Base-by-base conservation (phyloP, 1,140 invertebrate species). In the Cephus cinctus region DNA sequence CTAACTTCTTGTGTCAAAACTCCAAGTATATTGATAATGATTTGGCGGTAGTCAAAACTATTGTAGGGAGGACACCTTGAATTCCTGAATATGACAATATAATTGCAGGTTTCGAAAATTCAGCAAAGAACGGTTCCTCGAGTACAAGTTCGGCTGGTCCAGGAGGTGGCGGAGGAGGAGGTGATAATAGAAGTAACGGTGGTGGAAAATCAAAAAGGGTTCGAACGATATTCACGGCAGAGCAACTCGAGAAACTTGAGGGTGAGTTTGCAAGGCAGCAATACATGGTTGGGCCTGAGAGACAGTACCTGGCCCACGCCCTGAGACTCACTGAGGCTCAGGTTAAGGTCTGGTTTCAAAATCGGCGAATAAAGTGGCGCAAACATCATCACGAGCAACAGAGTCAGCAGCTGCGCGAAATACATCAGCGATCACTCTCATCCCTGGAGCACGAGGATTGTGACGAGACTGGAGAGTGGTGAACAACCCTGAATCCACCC, bases 311-410 rank as follows among this genome's bases (percentile, higher is more conserved):
- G 27, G 94, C 94, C 0, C 87, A 92, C 59, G 86, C 88, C 0
- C 78, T 98, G 1, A 86, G 91, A 49, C 77, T 98, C 1, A 94
- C 92, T 0, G 94, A 98, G 74, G 92, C 93, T 3, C 81, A 94
- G 82, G 92, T 97, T 0, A 98, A 98, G 75, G 94, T 98, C 1
- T 97, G 95, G 94, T 98, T 97, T 69, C 95, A 96, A 76, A 98
- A 98, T 71, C 80, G 95, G 16, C 81, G 95, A 20, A 98, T 97
- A 52, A 97, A 97, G 80, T 96, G 93, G 93, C 80, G 94, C 15
- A 97, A 97, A 63, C 89, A 95, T 59, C 91, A 95, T 57, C 76
- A 94, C 59, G 94, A 96, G 67, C 81, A 94, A 51, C 92, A 94
- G 25, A 92, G 94, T 65, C 92, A 94, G 54, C 80, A 90, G 40